These are phyloP conservation scores for Tipula vernalis DNA, from an alignment of 2,888 invertebrate species.

Conservation along the genomic window DNA sequence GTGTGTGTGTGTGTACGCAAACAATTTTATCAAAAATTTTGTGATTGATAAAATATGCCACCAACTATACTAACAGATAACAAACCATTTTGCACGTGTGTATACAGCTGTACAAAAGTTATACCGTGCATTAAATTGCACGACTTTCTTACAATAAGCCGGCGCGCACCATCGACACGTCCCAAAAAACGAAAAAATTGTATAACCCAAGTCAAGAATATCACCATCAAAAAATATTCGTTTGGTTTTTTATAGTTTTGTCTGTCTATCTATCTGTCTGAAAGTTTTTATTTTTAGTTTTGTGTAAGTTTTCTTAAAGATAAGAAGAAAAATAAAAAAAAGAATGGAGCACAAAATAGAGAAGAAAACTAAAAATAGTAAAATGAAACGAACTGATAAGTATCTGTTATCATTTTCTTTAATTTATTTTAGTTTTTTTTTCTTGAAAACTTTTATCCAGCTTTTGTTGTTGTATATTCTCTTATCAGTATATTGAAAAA, in stretches of 20 bases:
- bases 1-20: not conserved
- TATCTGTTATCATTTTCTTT: not conserved
- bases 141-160: not conserved
- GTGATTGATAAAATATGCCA: not conserved
- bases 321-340: not conserved
- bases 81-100: not conserved
- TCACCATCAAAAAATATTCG: not conserved
- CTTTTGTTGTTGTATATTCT: not conserved
- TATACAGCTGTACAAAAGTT: not conserved
- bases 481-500: not conserved
- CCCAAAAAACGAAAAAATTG: not conserved
- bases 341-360: not conserved
- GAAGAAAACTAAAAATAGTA: not conserved
- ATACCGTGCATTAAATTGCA: not conserved
- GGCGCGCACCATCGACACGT: not conserved
- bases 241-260: not conserved
- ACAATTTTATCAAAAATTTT: not conserved
- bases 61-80: not conserved
- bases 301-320: not conserved
- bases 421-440: not conserved
- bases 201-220: not conserved
- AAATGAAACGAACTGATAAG: not conserved
- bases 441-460: not conserved
- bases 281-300: not conserved
- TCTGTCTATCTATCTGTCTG: not conserved